Evolutionary conservation across 2,888 invertebrate species (phyloP).

Genomic region (Drosophila cognata): DNA sequence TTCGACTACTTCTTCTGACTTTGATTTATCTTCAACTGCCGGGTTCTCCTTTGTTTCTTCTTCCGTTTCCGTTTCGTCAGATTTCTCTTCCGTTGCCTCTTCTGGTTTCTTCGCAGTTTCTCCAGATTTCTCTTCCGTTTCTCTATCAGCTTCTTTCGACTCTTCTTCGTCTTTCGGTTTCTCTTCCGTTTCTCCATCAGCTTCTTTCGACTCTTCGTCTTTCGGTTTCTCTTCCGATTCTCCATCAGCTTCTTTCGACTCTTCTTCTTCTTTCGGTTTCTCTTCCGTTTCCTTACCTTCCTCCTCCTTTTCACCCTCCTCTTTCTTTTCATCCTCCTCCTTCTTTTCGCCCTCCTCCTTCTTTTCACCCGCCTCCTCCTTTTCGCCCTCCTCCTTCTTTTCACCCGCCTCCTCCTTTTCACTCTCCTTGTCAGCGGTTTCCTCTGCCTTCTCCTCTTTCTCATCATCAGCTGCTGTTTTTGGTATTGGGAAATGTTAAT

Average conservation of each 20-base stretch:
- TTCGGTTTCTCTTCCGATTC: slow-evolving; percentile 18
- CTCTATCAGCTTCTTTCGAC: slow-evolving; percentile 11
- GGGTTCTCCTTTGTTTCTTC: slow-evolving; percentile 24
- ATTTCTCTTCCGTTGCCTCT: slow-evolving; percentile 12
- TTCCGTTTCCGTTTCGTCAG: slow-evolving; percentile 18
- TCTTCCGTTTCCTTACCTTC: slow-evolving; percentile 29
- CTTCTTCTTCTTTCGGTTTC: slow-evolving; percentile 19
- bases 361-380: slow-evolving; percentile 18
- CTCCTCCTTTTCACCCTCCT: slow-evolving; percentile 22
- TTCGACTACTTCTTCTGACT: slow-evolving; percentile 4
- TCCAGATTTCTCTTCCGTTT: slow-evolving; percentile 8
- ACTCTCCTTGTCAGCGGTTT: slow-evolving; percentile 31
- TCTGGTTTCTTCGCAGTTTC: slow-evolving; percentile 6
- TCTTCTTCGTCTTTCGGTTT: slow-evolving; percentile 22
- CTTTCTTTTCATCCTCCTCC: slow-evolving; percentile 4
- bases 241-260: slow-evolving; percentile 13
- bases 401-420: slow-evolving; percentile 12
- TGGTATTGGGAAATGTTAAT: slow-evolving; percentile 29
- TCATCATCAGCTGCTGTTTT: slow-evolving; percentile 37
- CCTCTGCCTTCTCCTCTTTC: slow-evolving; percentile 20
- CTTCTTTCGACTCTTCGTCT: not conserved
- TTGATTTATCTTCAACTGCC: slow-evolving; percentile 22
- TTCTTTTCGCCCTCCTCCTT: slow-evolving; percentile 9
- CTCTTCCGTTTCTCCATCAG: slow-evolving; percentile 15
- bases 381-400: slow-evolving; percentile 10